phyloP scores from a whole-genome alignment of 2,797 vertebrate species.

The Lemur catta region DNA sequence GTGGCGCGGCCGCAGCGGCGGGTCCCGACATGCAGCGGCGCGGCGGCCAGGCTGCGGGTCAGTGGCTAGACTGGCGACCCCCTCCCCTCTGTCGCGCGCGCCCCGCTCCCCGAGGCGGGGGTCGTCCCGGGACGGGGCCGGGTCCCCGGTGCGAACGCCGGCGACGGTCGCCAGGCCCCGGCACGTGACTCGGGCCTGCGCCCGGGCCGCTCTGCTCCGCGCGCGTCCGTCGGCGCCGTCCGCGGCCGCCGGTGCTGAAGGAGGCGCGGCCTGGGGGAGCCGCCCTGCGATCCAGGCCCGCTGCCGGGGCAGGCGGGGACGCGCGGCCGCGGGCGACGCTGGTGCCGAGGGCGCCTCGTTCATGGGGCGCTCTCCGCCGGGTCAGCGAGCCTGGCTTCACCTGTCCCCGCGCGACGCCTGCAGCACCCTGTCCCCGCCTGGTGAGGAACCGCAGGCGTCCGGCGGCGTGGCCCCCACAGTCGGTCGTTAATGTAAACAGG shows the following conservation, averaged over 20 bases:
- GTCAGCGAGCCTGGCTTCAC: not conserved
- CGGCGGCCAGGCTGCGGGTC: not conserved
- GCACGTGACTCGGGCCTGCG: not conserved
- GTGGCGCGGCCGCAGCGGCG: not conserved
- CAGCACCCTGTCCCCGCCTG: not conserved
- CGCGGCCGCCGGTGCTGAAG: not conserved
- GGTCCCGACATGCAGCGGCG: not conserved
- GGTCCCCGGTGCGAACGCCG: not conserved
- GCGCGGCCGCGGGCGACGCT: not conserved
- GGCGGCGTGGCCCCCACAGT: not conserved
- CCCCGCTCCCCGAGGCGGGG: not conserved
- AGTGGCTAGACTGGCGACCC: not conserved
- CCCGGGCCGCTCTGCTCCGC: fast-evolving
- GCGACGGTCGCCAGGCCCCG: not conserved
- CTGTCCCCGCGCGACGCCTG: not conserved
- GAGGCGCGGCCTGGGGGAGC: not conserved
- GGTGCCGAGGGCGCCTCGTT: not conserved
- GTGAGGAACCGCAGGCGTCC: not conserved
- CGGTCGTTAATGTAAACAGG: not conserved
- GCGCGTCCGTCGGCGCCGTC: fast-evolving
- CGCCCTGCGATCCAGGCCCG: not conserved
- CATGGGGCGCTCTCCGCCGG: not conserved
- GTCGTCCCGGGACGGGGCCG: not conserved
- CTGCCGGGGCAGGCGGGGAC: not conserved
- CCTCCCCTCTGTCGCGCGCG: not conserved